These are phyloP conservation scores for Odocoileus virginianus DNA, from an alignment of 2,113 vertebrate species.

Conservation along the genomic window DNA sequence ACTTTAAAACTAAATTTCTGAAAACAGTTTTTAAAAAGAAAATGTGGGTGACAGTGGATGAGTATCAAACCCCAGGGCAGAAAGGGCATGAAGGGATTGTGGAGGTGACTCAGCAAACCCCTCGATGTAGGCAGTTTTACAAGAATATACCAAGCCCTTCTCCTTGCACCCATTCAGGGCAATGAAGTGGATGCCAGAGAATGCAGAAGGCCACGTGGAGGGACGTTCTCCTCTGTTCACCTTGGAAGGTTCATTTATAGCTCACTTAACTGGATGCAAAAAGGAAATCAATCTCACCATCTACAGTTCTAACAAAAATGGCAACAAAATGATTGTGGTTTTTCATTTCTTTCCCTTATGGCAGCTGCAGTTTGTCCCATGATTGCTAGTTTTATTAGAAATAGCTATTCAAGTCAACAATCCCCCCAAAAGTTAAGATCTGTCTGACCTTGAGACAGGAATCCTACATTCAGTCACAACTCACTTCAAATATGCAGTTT, in stretches of 20 bases:
- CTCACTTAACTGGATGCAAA: neutral
- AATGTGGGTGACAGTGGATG: neutral
- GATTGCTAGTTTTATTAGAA: constrained; percentile 12
- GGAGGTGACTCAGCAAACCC: neutral
- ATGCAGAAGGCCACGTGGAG: neutral
- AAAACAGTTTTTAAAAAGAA: neutral
- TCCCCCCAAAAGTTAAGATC: neutral
- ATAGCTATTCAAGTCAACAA: constrained; percentile 20
- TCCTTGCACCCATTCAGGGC: too few relatives aligned
- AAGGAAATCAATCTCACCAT: constrained; percentile 46
- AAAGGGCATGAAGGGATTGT: neutral
- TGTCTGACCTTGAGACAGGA: neutral
- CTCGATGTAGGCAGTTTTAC: neutral
- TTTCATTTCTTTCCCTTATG: constrained; percentile 2
- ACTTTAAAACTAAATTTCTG: neutral
- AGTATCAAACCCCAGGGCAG: neutral
- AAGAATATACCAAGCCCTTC: neutral
- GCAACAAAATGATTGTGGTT: neutral
- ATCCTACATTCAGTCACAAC: neutral
- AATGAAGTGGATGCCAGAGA: neutral
- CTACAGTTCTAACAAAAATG: constrained; percentile 1
- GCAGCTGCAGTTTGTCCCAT: neutral
- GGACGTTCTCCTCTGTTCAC: neutral
- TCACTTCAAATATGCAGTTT: neutral
- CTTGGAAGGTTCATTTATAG: neutral